A percentile compares a stretch with the other conserved stretches of the same genome.
Conservation (phyloP, 2,888 invertebrate genomes). For the Proisotoma minuta region DNA sequence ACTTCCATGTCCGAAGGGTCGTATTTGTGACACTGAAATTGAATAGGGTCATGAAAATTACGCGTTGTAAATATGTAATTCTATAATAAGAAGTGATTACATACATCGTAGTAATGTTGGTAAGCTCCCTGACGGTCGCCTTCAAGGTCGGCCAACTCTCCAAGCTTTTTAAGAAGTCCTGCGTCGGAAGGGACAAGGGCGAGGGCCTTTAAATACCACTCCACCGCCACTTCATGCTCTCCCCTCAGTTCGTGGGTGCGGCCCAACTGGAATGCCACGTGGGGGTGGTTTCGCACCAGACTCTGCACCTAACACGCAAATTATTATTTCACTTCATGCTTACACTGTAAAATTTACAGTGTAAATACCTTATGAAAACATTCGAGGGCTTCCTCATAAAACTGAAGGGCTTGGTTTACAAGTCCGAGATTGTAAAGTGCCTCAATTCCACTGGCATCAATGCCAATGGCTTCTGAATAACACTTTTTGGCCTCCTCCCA, state of each 20-base stretch:
- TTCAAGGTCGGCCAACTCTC: conserved; percentile 79
- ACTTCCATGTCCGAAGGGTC: conserved; percentile 69
- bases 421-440: conserved; percentile 77
- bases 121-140: conserved; percentile 88
- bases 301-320: conserved; percentile 69
- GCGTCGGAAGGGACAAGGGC: conserved; percentile 85
- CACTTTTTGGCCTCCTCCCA: conserved; percentile 66
- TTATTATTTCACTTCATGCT: no score
- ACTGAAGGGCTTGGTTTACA: conserved; percentile 64
- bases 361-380: neutral
- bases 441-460: conserved; percentile 76
- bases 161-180: conserved; percentile 79
- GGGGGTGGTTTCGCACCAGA: conserved; percentile 66
- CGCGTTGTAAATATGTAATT: neutral
- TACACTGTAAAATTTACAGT: no score
- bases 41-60: neutral
- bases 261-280: conserved; percentile 72
- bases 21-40: conserved; percentile 62
- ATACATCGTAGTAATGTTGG: conserved; percentile 73
- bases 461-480: conserved; percentile 69
- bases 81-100: conserved; percentile 33
- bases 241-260: conserved; percentile 67
- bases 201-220: conserved; percentile 67
- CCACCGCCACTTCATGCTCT: conserved; percentile 56
- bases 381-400: conserved; percentile 62